Conservation (phyloP, 1,140 invertebrate genomes). For the Pseudomyrmex sp. region DNA sequence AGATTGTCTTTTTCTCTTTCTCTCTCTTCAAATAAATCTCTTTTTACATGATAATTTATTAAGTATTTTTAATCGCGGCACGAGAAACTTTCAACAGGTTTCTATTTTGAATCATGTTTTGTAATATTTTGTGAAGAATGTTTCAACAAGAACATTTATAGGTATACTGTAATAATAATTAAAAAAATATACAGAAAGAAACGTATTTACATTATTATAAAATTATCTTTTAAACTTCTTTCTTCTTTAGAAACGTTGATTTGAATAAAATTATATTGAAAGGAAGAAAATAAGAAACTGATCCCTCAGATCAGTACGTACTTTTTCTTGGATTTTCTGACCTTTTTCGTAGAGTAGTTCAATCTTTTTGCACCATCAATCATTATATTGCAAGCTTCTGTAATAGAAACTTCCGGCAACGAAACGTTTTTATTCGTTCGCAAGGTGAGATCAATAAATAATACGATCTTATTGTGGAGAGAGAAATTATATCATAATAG, state of each 20-base stretch:
- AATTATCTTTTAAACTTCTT: background rate
- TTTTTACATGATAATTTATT: background rate
- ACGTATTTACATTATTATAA: background rate
- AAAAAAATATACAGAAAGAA: background rate
- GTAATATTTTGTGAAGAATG: background rate
- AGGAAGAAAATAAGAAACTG: background rate
- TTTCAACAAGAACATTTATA: background rate
- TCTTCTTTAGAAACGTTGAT: too few relatives aligned
- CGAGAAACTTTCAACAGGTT: background rate
- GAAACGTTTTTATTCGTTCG: background rate
- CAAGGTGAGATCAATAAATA: background rate
- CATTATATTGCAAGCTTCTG: constrained; percentile 3
- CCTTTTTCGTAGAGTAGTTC: background rate
- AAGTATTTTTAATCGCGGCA: background rate
- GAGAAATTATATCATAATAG: background rate
- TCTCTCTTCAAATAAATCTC: background rate
- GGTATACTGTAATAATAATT: background rate
- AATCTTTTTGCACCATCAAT: constrained; percentile 32
- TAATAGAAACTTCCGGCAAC: background rate
- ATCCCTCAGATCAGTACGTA: background rate
- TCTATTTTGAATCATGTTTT: too few relatives aligned
- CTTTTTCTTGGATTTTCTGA: background rate
- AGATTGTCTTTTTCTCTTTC: background rate
- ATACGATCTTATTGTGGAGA: background rate
- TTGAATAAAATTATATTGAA: background rate